These are phyloP conservation scores for Eulemur mongoz DNA, from an alignment of 2,797 vertebrate species.

Conservation along the genomic window DNA sequence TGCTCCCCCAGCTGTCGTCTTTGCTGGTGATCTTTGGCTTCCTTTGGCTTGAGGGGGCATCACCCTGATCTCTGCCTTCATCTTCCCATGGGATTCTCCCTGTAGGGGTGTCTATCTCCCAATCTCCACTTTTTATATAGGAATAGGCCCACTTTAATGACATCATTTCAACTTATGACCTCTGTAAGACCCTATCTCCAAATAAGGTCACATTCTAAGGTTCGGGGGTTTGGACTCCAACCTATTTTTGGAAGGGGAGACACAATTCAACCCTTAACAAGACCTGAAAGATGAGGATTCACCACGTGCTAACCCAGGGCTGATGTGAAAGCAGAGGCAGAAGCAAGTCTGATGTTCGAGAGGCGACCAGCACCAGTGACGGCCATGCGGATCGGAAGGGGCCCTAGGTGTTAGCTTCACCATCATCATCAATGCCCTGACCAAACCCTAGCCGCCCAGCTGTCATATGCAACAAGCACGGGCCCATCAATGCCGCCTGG, in stretches of 20 bases:
- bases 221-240: not conserved
- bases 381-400: too few relatives aligned
- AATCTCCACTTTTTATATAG: not conserved
- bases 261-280: not conserved
- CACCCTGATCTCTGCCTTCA: not conserved
- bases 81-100: not conserved
- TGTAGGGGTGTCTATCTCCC: not conserved
- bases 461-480: accelerated
- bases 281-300: not conserved
- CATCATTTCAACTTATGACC: not conserved
- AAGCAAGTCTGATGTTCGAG: not conserved
- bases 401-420: not conserved
- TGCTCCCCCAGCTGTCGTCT: not conserved
- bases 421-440: not conserved
- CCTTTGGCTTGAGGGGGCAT: not conserved
- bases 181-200: not conserved
- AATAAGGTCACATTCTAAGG: not conserved
- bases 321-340: not conserved
- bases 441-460: not conserved
- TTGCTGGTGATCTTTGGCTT: not conserved
- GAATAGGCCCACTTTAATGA: not conserved
- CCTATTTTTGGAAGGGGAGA: not conserved
- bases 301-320: too few relatives aligned
- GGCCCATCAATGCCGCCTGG: not conserved
- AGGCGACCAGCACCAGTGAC: not conserved